These are phyloP conservation scores for Bos indicus DNA, from an alignment of 2,113 vertebrate species.

Conservation along the genomic window DNA sequence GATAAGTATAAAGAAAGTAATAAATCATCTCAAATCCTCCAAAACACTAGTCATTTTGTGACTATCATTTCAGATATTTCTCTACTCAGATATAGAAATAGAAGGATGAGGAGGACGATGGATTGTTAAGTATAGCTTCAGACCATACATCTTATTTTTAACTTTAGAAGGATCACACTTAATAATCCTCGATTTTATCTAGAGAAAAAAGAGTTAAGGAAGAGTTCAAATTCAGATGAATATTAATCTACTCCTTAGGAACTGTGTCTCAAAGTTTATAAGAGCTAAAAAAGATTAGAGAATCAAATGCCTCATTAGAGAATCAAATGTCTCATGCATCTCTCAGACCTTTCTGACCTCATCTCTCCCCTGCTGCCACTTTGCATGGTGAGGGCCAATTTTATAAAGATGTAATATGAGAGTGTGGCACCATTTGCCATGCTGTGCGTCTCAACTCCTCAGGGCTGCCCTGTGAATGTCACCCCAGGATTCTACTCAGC, in stretches of 20 bases:
- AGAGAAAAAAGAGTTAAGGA: neutral
- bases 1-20: neutral
- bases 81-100: neutral
- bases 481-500: neutral
- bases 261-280: neutral
- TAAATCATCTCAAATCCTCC: neutral
- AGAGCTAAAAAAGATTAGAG: neutral
- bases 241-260: neutral
- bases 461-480: neutral
- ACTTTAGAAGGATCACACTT: neutral
- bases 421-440: neutral
- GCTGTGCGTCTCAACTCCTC: neutral
- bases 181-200: neutral
- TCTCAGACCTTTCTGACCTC: too few relatives aligned
- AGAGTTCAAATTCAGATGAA: neutral
- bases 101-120: neutral
- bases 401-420: neutral
- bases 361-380: rapidly evolving
- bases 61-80: neutral
- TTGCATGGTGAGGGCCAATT: neutral
- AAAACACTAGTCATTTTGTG: neutral
- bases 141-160: neutral
- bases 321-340: neutral
- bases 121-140: neutral
- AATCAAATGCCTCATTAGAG: too few relatives aligned